These are phyloP conservation scores for Cyclina sinensis DNA, from an alignment of 1,140 invertebrate species.

Conservation along the genomic window DNA sequence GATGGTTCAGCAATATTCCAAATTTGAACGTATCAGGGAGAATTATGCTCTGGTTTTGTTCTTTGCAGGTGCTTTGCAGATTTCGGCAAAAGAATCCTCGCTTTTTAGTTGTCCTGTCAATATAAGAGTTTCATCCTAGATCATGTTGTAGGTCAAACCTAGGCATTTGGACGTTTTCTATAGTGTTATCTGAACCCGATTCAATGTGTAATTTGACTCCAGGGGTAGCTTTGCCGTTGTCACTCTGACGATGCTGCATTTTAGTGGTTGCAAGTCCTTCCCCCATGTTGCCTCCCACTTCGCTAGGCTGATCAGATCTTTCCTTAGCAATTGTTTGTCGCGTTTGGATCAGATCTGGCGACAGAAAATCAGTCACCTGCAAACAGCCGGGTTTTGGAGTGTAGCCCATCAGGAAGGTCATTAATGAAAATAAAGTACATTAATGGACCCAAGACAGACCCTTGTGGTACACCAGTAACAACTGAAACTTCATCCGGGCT, in stretches of 20 bases:
- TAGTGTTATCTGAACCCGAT: not conserved
- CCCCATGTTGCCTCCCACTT: not conserved
- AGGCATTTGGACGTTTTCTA: not conserved
- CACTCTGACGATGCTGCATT: constrained; percentile 19
- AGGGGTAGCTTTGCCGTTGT: not conserved
- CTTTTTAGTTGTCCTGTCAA: not conserved
- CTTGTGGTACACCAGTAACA: not conserved
- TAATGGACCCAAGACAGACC: not conserved
- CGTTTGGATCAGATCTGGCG: not conserved
- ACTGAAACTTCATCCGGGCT: not conserved
- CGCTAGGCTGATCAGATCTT: not conserved
- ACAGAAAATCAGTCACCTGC: not conserved
- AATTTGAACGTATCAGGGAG: not conserved
- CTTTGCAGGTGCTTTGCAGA: not conserved
- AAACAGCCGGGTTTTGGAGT: not conserved
- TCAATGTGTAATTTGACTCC: not conserved
- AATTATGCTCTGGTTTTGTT: not conserved
- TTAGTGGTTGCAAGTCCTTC: not conserved
- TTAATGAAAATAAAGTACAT: not conserved
- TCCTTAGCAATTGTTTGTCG: not conserved
- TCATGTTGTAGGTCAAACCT: not conserved
- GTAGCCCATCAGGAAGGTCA: not conserved
- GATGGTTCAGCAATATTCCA: too few species aligned
- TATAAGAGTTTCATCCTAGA: not conserved
- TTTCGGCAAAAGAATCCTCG: not conserved